phyloP scores from a whole-genome alignment of 2,113 vertebrate genomes.

The Stomatorhinus ivindoensis region DNA sequence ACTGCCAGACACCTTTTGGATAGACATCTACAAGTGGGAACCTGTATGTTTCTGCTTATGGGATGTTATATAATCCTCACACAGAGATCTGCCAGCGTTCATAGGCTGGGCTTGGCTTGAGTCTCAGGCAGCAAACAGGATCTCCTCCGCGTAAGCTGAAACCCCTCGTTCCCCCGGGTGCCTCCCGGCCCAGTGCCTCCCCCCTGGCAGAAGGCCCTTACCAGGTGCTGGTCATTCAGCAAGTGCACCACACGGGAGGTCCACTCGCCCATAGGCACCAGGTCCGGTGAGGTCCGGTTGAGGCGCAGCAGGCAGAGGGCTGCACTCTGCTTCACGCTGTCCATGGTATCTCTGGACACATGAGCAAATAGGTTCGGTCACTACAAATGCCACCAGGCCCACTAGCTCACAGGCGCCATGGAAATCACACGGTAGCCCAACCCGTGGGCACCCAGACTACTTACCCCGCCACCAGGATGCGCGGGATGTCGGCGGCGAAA shows the following conservation, averaged over 20 bases:
- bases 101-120: background rate
- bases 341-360: constrained; percentile 80
- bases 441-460: constrained; percentile 39
- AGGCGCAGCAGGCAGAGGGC: constrained; percentile 82
- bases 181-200: background rate
- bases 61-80: background rate
- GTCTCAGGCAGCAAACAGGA: background rate
- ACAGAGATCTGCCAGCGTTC: background rate
- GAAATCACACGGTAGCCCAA: background rate
- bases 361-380: background rate
- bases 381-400: background rate
- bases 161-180: background rate
- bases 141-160: background rate
- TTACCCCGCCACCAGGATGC: constrained; percentile 85
- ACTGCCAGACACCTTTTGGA: background rate
- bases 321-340: constrained; percentile 87
- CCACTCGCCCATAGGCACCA: constrained; percentile 91
- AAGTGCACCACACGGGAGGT: constrained; percentile 83
- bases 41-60: background rate
- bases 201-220: constrained; percentile 34
- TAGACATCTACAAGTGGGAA: background rate
- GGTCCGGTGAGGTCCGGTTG: constrained; percentile 82
- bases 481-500: constrained; percentile 81
- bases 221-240: constrained; percentile 90
- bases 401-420: background rate